Conservation (phyloP, 2,797 vertebrate species). For the Danionella dracula region DNA sequence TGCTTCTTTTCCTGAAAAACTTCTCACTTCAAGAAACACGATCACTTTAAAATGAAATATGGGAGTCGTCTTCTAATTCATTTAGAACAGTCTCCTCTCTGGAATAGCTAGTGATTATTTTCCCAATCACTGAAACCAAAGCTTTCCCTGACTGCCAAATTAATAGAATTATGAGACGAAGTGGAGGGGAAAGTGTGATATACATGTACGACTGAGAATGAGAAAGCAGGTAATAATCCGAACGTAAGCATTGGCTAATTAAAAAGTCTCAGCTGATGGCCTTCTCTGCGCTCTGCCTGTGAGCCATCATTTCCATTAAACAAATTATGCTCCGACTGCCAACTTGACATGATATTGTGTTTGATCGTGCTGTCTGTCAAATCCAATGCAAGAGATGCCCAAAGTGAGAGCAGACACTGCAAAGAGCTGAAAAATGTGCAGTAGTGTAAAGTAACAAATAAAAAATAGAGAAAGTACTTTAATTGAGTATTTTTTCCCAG, state of each 20-base stretch:
- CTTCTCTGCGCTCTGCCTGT: neutral
- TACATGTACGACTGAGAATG: neutral
- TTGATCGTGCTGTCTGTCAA: slow-evolving; percentile 22
- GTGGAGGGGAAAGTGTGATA: neutral
- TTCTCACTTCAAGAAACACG: slow-evolving; percentile 12
- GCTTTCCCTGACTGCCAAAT: neutral
- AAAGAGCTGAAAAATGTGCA: neutral
- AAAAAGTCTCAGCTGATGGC: slow-evolving; percentile 14
- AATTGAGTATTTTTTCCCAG: too few relatives aligned
- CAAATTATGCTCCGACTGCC: slow-evolving; percentile 19
- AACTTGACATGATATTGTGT: slow-evolving; percentile 27
- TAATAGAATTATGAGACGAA: slow-evolving; percentile 2
- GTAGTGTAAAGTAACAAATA: too few relatives aligned
- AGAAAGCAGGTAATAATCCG: slow-evolving; percentile 32
- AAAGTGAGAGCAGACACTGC: slow-evolving; percentile 4
- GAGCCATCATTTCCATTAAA: slow-evolving; percentile 34
- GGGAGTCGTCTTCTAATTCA: neutral
- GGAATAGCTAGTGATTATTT: neutral
- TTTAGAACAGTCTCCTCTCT: neutral
- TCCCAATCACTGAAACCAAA: neutral
- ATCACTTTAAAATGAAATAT: slow-evolving; percentile 4
- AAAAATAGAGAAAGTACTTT: too few relatives aligned
- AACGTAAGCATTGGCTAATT: slow-evolving; percentile 20
- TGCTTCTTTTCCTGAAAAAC: neutral
- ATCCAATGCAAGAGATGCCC: slow-evolving; percentile 1